Percentiles rank a stretch among this genome's conserved stretches.
phyloP scores from a whole-genome alignment of 2,797 vertebrate species.

The Epinephelus awoara region DNA sequence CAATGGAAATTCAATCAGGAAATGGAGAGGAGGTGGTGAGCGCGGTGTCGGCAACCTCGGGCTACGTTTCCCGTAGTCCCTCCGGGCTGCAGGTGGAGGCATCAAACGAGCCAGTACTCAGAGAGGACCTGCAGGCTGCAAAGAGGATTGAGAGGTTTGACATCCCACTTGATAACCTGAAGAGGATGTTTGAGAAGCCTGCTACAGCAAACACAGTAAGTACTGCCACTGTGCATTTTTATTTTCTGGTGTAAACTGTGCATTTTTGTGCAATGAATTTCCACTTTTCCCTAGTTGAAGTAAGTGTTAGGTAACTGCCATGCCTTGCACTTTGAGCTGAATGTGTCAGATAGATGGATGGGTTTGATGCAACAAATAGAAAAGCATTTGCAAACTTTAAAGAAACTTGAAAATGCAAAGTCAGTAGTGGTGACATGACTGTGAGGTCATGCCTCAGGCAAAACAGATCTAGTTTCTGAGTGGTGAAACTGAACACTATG shows the following conservation, averaged over 20 bases:
- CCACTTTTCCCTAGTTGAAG: not conserved
- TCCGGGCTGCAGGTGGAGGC: slow-evolving; percentile 69
- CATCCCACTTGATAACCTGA: slow-evolving; percentile 85
- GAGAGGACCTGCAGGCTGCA: slow-evolving; percentile 78
- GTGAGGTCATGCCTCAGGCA: slow-evolving; percentile 8
- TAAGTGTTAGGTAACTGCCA: not conserved
- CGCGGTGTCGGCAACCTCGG: slow-evolving; percentile 59
- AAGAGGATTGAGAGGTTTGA: slow-evolving; percentile 85
- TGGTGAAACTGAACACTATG: slow-evolving; percentile 20
- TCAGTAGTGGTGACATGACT: slow-evolving; percentile 13
- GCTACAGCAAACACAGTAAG: slow-evolving; percentile 70
- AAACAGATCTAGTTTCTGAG: slow-evolving; percentile 35
- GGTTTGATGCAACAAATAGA: not conserved
- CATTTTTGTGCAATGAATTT: slow-evolving; percentile 9
- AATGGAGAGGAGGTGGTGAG: slow-evolving; percentile 80
- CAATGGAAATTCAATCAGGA: slow-evolving; percentile 91
- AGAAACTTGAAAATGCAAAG: slow-evolving; percentile 30
- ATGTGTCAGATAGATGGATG: slow-evolving; percentile 18
- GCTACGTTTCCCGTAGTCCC: slow-evolving; percentile 61
- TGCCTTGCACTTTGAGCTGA: not conserved
- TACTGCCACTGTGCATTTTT: slow-evolving; percentile 25
- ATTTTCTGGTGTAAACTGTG: not conserved
- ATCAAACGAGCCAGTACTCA: slow-evolving; percentile 56
- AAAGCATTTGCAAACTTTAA: slow-evolving; percentile 16
- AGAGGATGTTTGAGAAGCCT: slow-evolving; percentile 88